These are phyloP conservation scores for Drosophila nigritarsus DNA, from an alignment of 2,888 invertebrate genomes.

Conservation along the genomic window DNA sequence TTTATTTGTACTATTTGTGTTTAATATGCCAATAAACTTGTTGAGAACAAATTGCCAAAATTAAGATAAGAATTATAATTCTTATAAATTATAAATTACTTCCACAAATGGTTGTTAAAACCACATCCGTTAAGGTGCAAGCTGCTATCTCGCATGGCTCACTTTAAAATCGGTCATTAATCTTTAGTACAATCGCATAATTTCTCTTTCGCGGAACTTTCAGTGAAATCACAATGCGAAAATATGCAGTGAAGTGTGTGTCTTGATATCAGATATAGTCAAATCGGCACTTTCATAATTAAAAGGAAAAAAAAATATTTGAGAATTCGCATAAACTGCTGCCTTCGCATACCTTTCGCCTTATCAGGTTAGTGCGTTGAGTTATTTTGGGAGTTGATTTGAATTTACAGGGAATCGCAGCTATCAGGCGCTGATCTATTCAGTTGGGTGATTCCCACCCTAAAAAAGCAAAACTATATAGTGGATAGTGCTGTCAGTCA, in stretches of 20 bases:
- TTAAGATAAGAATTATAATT: background rate
- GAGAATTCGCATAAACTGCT: constrained; percentile 19
- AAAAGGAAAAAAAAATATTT: constrained; percentile 26
- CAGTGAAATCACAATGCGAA: constrained; percentile 62
- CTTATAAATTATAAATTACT: background rate
- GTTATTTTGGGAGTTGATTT: constrained; percentile 5
- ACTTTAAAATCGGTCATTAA: constrained; percentile 34
- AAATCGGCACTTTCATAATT: constrained; percentile 46
- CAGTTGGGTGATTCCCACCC: background rate
- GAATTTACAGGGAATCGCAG: constrained; percentile 6
- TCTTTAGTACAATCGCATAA: constrained; percentile 20
- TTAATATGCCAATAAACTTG: background rate
- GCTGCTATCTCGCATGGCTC: constrained; percentile 36
- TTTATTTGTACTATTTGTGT: background rate
- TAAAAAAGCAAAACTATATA: background rate
- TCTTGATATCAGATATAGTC: constrained; percentile 12
- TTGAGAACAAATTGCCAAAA: background rate
- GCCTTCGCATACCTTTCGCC: constrained; percentile 7
- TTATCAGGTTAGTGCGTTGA: constrained; percentile 16
- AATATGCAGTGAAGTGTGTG: constrained; percentile 52
- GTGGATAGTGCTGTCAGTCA: background rate
- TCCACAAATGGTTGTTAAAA: background rate
- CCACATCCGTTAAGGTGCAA: constrained; percentile 14
- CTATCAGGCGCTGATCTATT: constrained; percentile 26
- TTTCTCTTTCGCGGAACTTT: constrained; percentile 53